Conservation (phyloP, 2,797 vertebrate genomes). For the Lepus townsendii region DNA sequence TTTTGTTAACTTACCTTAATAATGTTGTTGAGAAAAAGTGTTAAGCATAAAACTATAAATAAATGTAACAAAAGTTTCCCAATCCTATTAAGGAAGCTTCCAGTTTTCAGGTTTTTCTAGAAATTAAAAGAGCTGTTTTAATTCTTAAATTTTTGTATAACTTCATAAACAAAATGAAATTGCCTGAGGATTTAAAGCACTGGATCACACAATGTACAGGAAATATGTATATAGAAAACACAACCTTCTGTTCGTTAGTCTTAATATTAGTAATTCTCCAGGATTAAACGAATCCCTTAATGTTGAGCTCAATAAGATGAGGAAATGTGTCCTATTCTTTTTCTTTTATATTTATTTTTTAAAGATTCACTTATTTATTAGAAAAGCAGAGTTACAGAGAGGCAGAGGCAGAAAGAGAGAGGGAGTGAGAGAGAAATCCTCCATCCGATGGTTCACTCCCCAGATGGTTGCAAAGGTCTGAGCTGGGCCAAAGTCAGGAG, state of each 20-base stretch:
- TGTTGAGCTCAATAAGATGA: neutral
- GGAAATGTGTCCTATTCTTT: neutral
- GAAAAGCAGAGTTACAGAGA: too few species aligned
- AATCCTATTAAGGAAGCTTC: conserved; percentile 90
- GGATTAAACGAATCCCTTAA: neutral
- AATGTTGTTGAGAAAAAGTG: conserved; percentile 93
- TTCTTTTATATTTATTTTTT: neutral
- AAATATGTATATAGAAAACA: neutral
- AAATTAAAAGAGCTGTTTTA: conserved; percentile 83
- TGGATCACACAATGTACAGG: neutral
- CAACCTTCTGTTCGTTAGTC: neutral
- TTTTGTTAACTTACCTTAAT: conserved; percentile 91
- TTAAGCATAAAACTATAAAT: conserved; percentile 92
- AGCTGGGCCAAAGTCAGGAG: too few species aligned
- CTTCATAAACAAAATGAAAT: conserved; percentile 37
- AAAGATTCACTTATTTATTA: neutral
- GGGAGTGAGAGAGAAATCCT: too few species aligned
- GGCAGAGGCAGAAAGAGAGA: too few species aligned
- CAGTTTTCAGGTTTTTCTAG: conserved; percentile 94
- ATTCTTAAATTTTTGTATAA: conserved; percentile 36
- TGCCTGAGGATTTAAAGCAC: conserved; percentile 28
- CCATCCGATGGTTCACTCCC: too few species aligned
- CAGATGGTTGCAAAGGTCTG: too few species aligned
- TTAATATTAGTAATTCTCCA: conserved; percentile 2
- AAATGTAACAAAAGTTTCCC: conserved; percentile 93